These are phyloP conservation scores for Oreochromis spilurus DNA, from an alignment of 2,113 vertebrate genomes.

Conservation along the genomic window DNA sequence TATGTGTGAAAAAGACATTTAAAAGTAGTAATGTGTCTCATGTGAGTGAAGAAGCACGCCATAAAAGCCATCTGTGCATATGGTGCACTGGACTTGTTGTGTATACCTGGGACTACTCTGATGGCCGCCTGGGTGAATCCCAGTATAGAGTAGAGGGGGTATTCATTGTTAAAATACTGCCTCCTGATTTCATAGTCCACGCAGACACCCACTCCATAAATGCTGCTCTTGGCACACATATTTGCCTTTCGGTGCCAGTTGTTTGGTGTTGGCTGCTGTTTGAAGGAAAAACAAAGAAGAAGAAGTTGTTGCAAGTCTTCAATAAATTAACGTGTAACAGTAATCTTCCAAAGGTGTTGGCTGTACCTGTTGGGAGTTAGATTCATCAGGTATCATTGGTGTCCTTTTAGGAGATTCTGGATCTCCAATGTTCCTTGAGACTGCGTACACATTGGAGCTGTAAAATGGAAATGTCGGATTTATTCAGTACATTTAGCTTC, in stretches of 20 bases:
- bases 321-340: background rate
- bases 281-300: background rate
- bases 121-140: slow-evolving; percentile 57
- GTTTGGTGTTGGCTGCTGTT: slow-evolving; percentile 20
- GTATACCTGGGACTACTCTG: slow-evolving; percentile 63
- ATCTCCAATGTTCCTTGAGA: slow-evolving; percentile 70
- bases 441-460: slow-evolving; percentile 68
- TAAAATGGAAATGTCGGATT: background rate
- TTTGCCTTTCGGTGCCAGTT: slow-evolving; percentile 23
- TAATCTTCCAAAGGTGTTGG: background rate
- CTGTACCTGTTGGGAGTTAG: background rate
- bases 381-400: slow-evolving; percentile 53
- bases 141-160: slow-evolving; percentile 70
- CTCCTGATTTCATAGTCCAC: slow-evolving; percentile 57
- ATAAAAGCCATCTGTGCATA: background rate
- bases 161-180: slow-evolving; percentile 57
- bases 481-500: background rate
- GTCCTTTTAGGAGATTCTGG: slow-evolving; percentile 47
- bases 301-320: background rate
- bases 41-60: background rate
- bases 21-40: background rate
- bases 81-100: background rate
- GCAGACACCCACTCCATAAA: slow-evolving; percentile 64
- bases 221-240: slow-evolving; percentile 47
- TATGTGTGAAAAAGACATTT: background rate